Percentiles rank a stretch among this genome's conserved stretches.
Conservation (phyloP, 2,888 invertebrate species). For the Magallana nippona region DNA sequence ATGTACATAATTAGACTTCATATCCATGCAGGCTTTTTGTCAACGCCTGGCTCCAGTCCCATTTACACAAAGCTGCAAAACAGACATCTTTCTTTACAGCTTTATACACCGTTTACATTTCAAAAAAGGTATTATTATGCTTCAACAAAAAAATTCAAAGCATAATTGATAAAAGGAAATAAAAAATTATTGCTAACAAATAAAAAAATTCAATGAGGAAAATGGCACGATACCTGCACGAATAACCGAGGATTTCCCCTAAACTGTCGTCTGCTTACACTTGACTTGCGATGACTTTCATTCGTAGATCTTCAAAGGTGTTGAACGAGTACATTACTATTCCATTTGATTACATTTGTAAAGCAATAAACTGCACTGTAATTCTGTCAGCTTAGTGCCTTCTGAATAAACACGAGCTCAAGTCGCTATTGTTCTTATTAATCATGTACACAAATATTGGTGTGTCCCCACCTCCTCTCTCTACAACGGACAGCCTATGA, state of each 20-base stretch:
- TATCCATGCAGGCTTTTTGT: neutral
- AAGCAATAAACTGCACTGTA: constrained; percentile 14
- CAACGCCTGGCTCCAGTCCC: constrained; percentile 10
- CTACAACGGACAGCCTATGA: neutral
- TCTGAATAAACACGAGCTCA: constrained; percentile 1
- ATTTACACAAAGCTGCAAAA: neutral
- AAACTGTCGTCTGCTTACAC: constrained; percentile 30
- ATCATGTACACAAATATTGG: constrained; percentile 22
- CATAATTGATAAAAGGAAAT: neutral
- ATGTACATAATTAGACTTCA: constrained; percentile 23
- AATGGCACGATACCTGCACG: constrained; percentile 6
- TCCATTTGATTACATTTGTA: constrained; percentile 29
- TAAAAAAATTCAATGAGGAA: neutral
- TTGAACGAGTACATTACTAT: constrained; percentile 23
- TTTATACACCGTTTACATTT: constrained; percentile 5
- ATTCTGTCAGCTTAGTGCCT: constrained; percentile 8
- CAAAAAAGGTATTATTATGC: neutral
- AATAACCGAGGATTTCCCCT: neutral
- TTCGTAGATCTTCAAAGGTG: constrained; percentile 16
- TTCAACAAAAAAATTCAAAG: neutral
- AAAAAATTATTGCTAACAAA: constrained; percentile 14
- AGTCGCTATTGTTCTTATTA: constrained; percentile 23
- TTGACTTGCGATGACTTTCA: constrained; percentile 32
- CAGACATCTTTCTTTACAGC: constrained; percentile 20
- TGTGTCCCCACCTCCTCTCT: neutral